phyloP scores from a whole-genome alignment of 1,140 invertebrate genomes.

The Pararge aegeria region DNA sequence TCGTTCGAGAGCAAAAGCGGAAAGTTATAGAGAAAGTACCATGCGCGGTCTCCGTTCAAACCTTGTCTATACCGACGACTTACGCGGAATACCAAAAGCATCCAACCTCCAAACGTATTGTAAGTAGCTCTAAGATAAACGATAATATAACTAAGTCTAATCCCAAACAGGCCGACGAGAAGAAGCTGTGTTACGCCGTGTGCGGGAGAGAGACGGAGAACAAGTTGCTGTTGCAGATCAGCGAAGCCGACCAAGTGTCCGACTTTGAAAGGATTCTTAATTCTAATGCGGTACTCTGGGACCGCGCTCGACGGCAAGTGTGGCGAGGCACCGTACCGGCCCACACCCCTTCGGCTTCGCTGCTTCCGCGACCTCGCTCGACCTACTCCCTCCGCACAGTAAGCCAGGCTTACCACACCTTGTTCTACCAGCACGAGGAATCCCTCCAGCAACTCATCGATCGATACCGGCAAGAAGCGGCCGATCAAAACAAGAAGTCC shows the following conservation, averaged over 20 bases:
- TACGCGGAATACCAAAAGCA: constrained; percentile 58
- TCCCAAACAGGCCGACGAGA: constrained; percentile 70
- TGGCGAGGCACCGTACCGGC: constrained; percentile 53
- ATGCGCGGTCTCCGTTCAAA: constrained; percentile 59
- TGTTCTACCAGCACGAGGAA: constrained; percentile 72
- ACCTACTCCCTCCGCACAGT: constrained; percentile 68
- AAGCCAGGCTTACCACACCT: constrained; percentile 68
- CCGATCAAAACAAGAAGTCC: constrained; percentile 36
- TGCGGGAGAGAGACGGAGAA: constrained; percentile 72
- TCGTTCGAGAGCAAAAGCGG: constrained; percentile 54
- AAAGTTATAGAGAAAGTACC: constrained; percentile 59
- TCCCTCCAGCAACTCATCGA: constrained; percentile 63
- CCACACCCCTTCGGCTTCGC: constrained; percentile 48
- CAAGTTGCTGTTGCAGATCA: constrained; percentile 75
- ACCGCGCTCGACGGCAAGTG: constrained; percentile 59
- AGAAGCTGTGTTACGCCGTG: constrained; percentile 63
- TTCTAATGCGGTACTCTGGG: constrained; percentile 77
- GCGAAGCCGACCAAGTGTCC: constrained; percentile 77
- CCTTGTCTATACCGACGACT: constrained; percentile 63
- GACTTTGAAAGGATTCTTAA: constrained; percentile 81
- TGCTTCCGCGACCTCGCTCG: constrained; percentile 61
- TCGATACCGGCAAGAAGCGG: constrained; percentile 45
- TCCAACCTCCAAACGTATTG: constrained; percentile 59
- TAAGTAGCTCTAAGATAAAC: constrained; percentile 38
- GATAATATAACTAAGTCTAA: constrained; percentile 69